Evolutionary conservation across 2,888 invertebrate genomes (phyloP), one percentile per base, ranked within the genome.

Genomic region (Troglohyphantes excavatus): DNA sequence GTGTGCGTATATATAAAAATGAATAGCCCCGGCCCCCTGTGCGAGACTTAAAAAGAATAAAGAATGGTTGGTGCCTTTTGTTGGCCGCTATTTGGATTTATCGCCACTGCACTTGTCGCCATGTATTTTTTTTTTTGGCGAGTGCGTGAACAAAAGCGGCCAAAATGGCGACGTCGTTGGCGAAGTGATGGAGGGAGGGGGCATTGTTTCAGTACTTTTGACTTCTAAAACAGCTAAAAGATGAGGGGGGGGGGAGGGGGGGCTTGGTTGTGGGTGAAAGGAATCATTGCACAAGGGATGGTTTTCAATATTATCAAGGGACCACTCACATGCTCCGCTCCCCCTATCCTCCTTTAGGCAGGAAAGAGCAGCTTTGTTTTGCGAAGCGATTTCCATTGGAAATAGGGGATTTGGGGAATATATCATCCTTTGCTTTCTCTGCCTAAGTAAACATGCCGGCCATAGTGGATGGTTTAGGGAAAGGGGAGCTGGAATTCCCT

Each of bases 191-290:
- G 33, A 33, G 39, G 61, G 26, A 27, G 53, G 33, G 53, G 26
- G 46, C 79, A 53, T 87, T 87, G 87, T 87, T 87, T 87, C 87
- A 72, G 72, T 27, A 46, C 72, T 79, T 87, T 87, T 87, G 61
- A 79, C 43, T 76, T 68, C 63, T 2, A 46, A 59, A 72, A 78
- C 70, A 85, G 53, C 76, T 75, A 76, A 68, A 68, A 68, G 33
- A 26, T 33, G 43, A 26, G 78, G 67, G 68, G n/a, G 23, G 72
- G 39, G 33, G 39, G 23, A 21, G 13, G 33, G 46, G 26, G 13
- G 46, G 72, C 17, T 39, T 43, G n/a, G n/a, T n/a, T 46, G 46
- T 23, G 43, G 72, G 46, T 46, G 46, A 33, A 17, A 46, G 46
- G 26, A 72, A 72, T 72, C 72, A 33, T 33, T 33, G 33, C 33